These are phyloP conservation scores for Epirrita christyi DNA, from an alignment of 2,888 invertebrate genomes.

Conservation along the genomic window DNA sequence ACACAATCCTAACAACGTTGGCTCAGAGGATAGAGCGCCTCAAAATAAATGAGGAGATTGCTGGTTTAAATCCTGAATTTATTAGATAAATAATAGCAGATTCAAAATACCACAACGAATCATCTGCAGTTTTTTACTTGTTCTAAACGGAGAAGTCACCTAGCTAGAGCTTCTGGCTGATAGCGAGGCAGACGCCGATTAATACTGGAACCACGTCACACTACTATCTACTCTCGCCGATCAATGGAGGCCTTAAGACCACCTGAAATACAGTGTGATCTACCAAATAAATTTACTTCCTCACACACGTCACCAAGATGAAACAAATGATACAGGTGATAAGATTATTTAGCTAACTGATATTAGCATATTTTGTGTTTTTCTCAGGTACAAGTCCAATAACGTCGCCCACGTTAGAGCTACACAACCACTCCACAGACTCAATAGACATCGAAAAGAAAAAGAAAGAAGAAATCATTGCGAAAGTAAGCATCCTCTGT, in stretches of 20 bases:
- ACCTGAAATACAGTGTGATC: no score
- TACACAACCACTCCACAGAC: slow-evolving; percentile 92
- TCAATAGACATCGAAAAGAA: slow-evolving; percentile 89
- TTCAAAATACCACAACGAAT: no score
- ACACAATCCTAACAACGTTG: no score
- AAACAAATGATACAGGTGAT: no score
- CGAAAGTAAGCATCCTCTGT: slow-evolving; percentile 69
- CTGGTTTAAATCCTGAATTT: slow-evolving; percentile 30
- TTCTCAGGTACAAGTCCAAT: slow-evolving; percentile 89
- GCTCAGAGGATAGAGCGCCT: slow-evolving; percentile 24
- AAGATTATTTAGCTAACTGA: neutral
- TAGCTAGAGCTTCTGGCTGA: no score
- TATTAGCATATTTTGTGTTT: slow-evolving; percentile 5
- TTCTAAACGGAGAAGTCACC: no score
- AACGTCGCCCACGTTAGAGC: slow-evolving; percentile 87
- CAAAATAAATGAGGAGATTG: slow-evolving; percentile 24
- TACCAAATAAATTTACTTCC: no score
- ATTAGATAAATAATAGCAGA: slow-evolving; percentile 30
- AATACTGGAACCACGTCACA: neutral
- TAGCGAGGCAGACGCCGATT: neutral
- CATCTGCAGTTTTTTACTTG: no score
- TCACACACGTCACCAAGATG: no score
- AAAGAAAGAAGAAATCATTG: slow-evolving; percentile 86
- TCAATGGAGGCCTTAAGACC: no score
- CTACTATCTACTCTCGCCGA: no score